phyloP scores from a whole-genome alignment of 2,797 vertebrate genomes.

The Rhinichthys osculus region DNA sequence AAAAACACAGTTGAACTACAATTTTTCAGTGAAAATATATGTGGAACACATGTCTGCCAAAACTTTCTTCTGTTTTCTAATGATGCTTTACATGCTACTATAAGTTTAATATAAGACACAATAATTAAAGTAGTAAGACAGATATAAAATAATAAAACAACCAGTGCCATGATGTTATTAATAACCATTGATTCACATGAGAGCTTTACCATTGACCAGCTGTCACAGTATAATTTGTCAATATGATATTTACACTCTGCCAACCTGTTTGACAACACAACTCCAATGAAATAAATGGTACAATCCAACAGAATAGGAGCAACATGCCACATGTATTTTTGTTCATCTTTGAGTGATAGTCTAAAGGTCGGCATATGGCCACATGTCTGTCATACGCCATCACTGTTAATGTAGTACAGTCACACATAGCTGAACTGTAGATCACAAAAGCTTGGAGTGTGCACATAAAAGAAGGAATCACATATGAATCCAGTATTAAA shows the following conservation, averaged over 20 bases:
- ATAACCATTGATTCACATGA: constrained; percentile 6
- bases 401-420: constrained; percentile 27
- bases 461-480: constrained; percentile 38
- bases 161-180: constrained; percentile 7
- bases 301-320: constrained; percentile 2
- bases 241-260: constrained; percentile 1
- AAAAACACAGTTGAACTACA: not conserved
- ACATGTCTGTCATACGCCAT: constrained; percentile 44
- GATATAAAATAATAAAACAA: constrained; percentile 11
- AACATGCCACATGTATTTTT: not conserved
- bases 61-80: constrained; percentile 41
- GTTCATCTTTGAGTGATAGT: constrained; percentile 27
- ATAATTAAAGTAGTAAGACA: not conserved
- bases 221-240: constrained; percentile 43
- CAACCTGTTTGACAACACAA: constrained; percentile 19
- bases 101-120: constrained; percentile 33
- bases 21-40: constrained; percentile 29
- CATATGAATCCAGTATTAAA: constrained; percentile 34
- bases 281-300: not conserved
- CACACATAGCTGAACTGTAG: constrained; percentile 27
- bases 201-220: constrained; percentile 40
- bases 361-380: constrained; percentile 32
- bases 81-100: constrained; percentile 36
- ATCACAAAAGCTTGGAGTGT: constrained; percentile 5
- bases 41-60: constrained; percentile 43